Base-by-base conservation (phyloP, 2,113 vertebrate genomes). In the Haplotaxodon microlepis region DNA sequence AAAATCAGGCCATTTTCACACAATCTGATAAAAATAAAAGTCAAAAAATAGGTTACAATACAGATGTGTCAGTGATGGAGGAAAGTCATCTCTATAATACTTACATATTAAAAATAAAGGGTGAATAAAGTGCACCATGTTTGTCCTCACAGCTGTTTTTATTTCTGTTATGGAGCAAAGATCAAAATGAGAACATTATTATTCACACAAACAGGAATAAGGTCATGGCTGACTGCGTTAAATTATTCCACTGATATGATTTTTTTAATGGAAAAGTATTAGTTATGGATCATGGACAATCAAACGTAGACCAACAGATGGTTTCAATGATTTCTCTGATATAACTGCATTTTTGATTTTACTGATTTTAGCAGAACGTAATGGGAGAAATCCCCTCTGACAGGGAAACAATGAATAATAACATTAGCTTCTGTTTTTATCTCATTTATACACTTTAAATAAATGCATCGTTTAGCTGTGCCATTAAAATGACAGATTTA, bases 281-380 rank as follows among this genome's bases (percentile, higher is more conserved):
- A 6, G 57, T 34, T 31, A 61, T 17, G 27, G 8, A 31, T 61
- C 8, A 31, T 13, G 11, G 21, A 12, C 53, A 21, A 54, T 24
- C 53, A 54, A 54, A 51, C 9, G 17, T 19, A 19, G 47, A 56
- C 54, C 54, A 56, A 27, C 54, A 27, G 54, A 56, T 0, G 1
- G 21, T 5, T 56, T 56, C 11, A 56, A 27, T 56, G 54, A 7
- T 29, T 57, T 29, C 24, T 57, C 54, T 57, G 14, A 1, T 17
- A 47, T 47, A 8, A 50, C 14, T 50, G 7, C 24, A 16, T 4
- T 9, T 1, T 29, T 59, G 24, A 57, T 61, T 61, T 61, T 0
- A 61, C 57, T 31, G 57, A 1, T 61, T 0, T 36, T 0, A 19
- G 59, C 16, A 11, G 9, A 63, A 0, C 9, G 0, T 34, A 19